These are phyloP conservation scores for Drosophila leontia DNA, from an alignment of 1,140 invertebrate species.

Conservation along the genomic window DNA sequence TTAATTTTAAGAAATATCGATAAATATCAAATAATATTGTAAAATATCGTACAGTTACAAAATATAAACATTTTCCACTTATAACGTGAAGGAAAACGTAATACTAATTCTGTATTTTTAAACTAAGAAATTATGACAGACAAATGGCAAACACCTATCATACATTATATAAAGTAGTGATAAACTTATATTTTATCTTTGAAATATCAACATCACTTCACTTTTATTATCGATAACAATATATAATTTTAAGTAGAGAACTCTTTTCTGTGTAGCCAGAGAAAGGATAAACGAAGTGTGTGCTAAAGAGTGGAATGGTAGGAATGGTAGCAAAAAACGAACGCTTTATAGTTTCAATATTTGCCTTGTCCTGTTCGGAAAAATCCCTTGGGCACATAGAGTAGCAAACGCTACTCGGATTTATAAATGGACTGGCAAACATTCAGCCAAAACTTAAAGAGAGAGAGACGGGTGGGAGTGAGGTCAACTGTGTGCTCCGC, in stretches of 20 bases:
- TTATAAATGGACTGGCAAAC: slow-evolving; percentile 63
- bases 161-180: too few relatives aligned
- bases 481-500: not conserved
- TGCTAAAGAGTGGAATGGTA: not conserved
- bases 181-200: too few relatives aligned
- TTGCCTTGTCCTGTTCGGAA: slow-evolving; percentile 56
- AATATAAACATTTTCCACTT: too few relatives aligned
- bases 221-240: too few relatives aligned
- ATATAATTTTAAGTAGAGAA: too few relatives aligned
- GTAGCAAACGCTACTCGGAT: slow-evolving; percentile 53
- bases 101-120: too few relatives aligned
- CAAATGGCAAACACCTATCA: too few relatives aligned
- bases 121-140: too few relatives aligned
- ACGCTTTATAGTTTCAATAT: slow-evolving; percentile 68
- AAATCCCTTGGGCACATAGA: slow-evolving; percentile 59
- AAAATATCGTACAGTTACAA: not conserved
- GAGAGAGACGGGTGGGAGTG: not conserved
- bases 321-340: slow-evolving; percentile 20
- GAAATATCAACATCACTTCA: too few relatives aligned
- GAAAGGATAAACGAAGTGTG: not conserved
- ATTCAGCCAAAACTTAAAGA: slow-evolving; percentile 42
- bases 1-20: not conserved
- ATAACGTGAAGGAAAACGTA: too few relatives aligned
- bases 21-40: too few relatives aligned
- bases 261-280: not conserved